Evolutionary conservation across 2,888 invertebrate genomes (phyloP), one percentile per base, ranked within the genome.

Genomic region (Volucella bombylans): DNA sequence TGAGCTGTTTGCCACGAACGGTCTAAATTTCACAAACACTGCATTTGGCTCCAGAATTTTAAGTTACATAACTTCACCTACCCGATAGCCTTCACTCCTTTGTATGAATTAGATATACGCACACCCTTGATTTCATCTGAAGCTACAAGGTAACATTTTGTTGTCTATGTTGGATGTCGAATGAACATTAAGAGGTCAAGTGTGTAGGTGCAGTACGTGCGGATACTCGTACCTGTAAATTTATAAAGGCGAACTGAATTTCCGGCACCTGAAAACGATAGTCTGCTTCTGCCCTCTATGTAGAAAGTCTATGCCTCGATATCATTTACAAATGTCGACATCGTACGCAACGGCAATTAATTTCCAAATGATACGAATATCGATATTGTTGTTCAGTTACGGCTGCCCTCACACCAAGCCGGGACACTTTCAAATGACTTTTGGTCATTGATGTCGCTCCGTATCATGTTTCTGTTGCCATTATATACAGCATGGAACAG

Each of bases 301-400:
- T 43, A 8, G 57, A 49, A 57, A 14, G 55, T 49, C 31, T 6
- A 31, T 6, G 6, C 0, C 4, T 6, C 6, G 31, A 41, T 65
- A 38, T 64, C n/a, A 47, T 62, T 54, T 47, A 11, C 8, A 54
- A 47, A 15, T 23, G 54, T 38, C 55, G 14, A 43, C 59, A 45
- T 12, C 11, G n/a, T 61, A 23, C 50, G 62, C 72, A 78, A 50
- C 67, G 67, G 57, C 67, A 78, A 82, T 78, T 73, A 82, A 82
- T 73, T 82, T 68, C 72, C 45, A 50, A 72, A 72, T 62, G 78
- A 78, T 78, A 31, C 6, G 2, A 6, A 1, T 23, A 72, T 78
- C 78, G 67, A 78, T 78, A 41, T 65, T 71, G 23, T 73, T 50
- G 50, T 50, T 49, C 18, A 52, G 15, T n/a, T 61, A 23, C 18